Conservation (phyloP, 2,113 vertebrate genomes). For the Ariopsis seemanni region DNA sequence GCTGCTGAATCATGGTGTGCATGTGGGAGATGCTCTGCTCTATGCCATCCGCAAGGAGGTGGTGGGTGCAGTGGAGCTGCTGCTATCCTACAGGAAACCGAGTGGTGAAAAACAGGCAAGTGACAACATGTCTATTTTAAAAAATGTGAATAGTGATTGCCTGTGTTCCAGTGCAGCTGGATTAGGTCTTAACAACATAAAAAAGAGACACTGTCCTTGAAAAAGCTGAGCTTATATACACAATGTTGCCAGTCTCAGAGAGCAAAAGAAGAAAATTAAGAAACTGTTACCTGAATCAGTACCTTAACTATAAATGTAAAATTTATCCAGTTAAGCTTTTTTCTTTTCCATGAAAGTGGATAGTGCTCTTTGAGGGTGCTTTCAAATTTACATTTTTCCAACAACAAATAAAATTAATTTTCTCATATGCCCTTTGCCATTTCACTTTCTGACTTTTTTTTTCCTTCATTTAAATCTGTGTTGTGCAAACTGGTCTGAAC, state of each 20-base stretch:
- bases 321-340: neutral
- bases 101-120: constrained; percentile 86
- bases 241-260: neutral
- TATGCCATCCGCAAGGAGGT: constrained; percentile 98
- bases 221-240: neutral
- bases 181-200: neutral
- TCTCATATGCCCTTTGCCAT: neutral
- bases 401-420: neutral
- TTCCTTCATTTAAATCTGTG: neutral
- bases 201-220: neutral
- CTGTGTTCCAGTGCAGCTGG: neutral
- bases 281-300: neutral
- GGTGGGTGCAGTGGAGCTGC: constrained; percentile 94
- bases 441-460: neutral
- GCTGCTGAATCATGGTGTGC: constrained; percentile 86
- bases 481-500: neutral
- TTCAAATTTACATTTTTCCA: neutral
- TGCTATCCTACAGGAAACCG: constrained; percentile 87
- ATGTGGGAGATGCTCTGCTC: constrained; percentile 90
- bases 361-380: neutral
- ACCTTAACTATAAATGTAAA: neutral
- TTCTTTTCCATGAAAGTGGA: neutral
- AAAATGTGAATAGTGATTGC: neutral
- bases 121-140: neutral
- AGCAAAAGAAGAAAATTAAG: neutral